These are phyloP conservation scores for Lathronympha strigana DNA, from an alignment of 2,888 invertebrate species.

Conservation along the genomic window DNA sequence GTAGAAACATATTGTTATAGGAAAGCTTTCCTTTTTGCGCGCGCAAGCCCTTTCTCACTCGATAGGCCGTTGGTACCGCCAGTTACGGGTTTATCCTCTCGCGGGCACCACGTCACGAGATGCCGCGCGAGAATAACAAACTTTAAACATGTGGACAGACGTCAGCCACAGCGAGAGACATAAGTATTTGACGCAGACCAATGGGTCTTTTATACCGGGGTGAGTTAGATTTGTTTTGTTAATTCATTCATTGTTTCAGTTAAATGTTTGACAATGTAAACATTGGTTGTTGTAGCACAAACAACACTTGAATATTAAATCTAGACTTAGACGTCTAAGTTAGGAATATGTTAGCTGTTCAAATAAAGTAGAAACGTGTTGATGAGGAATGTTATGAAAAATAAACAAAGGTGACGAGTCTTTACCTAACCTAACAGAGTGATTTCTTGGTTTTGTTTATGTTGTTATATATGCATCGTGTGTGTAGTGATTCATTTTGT, in stretches of 20 bases:
- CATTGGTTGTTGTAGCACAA: background rate
- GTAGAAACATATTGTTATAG: background rate
- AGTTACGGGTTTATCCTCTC: slow-evolving; percentile 31
- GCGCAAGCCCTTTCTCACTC: slow-evolving; percentile 40
- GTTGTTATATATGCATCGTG: no score
- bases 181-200: slow-evolving; percentile 83
- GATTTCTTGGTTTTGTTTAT: no score
- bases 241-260: slow-evolving; percentile 15
- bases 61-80: slow-evolving; percentile 35
- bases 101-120: slow-evolving; percentile 22
- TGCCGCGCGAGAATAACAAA: slow-evolving; percentile 29
- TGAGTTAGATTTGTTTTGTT: no score
- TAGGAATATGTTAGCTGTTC: no score
- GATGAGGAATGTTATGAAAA: no score
- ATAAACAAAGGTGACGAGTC: no score
- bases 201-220: slow-evolving; percentile 87
- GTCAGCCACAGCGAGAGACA: slow-evolving; percentile 85
- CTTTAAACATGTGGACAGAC: slow-evolving; percentile 84
- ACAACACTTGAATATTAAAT: no score
- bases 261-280: background rate
- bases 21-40: slow-evolving; percentile 29
- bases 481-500: no score
- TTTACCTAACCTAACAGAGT: no score
- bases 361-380: no score
- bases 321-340: no score